Evolutionary conservation across 2,797 vertebrate genomes (phyloP), one percentile per base, ranked within the genome.

Genomic region (Margarornis squamiger): DNA sequence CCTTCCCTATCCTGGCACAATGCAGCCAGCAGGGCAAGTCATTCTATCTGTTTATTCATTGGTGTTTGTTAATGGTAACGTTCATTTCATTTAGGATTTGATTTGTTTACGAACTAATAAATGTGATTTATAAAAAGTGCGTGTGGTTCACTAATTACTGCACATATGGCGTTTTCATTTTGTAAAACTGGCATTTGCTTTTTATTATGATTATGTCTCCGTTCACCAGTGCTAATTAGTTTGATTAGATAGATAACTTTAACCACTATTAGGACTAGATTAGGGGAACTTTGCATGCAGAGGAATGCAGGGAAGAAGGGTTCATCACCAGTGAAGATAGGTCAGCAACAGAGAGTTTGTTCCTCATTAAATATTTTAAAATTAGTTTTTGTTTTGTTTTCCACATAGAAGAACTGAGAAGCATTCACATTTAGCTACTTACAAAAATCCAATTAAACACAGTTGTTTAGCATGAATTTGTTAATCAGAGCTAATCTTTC

Each of bases 91-190:
- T 98, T 97, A 97, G 96, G 97, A 90, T 95, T 97, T 98, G 98
- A 98, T 98, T 98, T 98, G 98, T 98, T 98, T 98, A 98, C 77
- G 97, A 98, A 98, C 97, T 97, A 98, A 98, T 98, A 98, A 98
- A 98, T 98, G 97, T 98, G 97, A 98, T 98, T 98, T 98, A 98
- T 97, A 98, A 97, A 98, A 98, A 98, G 97, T 97, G 97, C 86
- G 96, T 52, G 59, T 97, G 97, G 98, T 97, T 98, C 96, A 95
- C 97, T 98, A 98, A 98, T 98, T 98, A 97, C 97, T 95, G 98
- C 98, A 98, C 98, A 98, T 98, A 98, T 98, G 98, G 98, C 91
- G 88, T 95, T 98, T 97, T 96, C 97, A 88, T 97, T 98, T 98
- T 97, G 93, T 97, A 97, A 98, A 98, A 98, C 96, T 98, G 98